phyloP scores from a whole-genome alignment of 2,888 invertebrate species.

The Cybosia mesomella region DNA sequence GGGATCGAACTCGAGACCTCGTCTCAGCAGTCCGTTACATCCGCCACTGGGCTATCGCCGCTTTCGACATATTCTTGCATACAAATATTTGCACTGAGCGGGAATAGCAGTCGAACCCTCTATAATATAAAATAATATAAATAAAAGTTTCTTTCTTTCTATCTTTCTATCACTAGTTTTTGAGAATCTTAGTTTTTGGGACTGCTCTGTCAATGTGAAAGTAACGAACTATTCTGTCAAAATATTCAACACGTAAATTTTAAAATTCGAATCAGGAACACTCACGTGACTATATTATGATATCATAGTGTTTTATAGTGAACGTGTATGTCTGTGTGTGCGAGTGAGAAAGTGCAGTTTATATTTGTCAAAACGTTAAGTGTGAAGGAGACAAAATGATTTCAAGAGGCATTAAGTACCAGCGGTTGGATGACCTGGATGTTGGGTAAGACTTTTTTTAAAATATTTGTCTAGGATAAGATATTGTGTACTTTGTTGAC shows the following conservation, averaged over 20 bases:
- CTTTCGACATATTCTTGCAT: too few species aligned
- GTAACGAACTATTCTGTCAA: conserved; percentile 29
- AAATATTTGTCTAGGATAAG: not conserved
- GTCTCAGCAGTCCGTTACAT: too few species aligned
- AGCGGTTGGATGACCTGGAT: conserved; percentile 71
- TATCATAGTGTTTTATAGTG: conserved; percentile 28
- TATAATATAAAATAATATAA: too few species aligned
- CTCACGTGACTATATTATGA: conserved; percentile 25
- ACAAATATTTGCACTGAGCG: too few species aligned
- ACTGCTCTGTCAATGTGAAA: not conserved
- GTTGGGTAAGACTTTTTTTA: conserved; percentile 64
- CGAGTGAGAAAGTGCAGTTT: conserved; percentile 46
- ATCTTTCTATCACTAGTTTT: too few species aligned
- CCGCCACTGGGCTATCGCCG: too few species aligned
- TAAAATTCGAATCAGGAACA: conserved; percentile 39
- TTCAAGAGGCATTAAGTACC: conserved; percentile 72
- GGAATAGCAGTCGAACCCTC: too few species aligned
- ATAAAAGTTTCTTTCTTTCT: too few species aligned
- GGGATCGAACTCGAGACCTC: too few species aligned
- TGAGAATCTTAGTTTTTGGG: too few species aligned
- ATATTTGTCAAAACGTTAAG: conserved; percentile 31
- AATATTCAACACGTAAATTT: conserved; percentile 22
- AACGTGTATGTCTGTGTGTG: conserved; percentile 39
- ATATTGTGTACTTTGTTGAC: not conserved
- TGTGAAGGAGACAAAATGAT: conserved; percentile 60